Percentiles rank a stretch among this genome's conserved stretches.
phyloP scores from a whole-genome alignment of 2,797 vertebrate species.

The Delichon dasypus region DNA sequence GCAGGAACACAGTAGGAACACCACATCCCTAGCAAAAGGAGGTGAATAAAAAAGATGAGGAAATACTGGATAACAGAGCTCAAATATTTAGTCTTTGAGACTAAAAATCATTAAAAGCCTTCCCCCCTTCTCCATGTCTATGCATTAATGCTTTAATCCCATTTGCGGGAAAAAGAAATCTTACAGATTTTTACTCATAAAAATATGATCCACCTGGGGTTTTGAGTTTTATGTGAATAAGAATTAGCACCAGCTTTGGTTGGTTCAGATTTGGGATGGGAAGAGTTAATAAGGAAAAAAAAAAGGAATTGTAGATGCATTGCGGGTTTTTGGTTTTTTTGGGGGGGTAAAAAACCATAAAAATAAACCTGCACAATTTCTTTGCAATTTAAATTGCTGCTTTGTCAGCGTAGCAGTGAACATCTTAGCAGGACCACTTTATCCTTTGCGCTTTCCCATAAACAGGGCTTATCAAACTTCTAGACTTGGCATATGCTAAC shows the following conservation, averaged over 20 bases:
- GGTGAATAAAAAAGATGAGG: not conserved
- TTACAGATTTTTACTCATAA: not conserved
- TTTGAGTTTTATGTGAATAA: not conserved
- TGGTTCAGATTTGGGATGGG: not conserved
- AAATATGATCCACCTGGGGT: rapidly evolving
- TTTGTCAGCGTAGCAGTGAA: conserved; percentile 44
- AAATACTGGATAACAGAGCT: not conserved
- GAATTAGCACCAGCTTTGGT: not conserved
- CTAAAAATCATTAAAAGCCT: not conserved
- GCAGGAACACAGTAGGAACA: not conserved
- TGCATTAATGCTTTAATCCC: not conserved
- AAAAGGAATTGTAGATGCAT: not conserved
- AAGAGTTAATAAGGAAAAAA: not conserved
- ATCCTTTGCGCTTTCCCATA: conserved; percentile 30
- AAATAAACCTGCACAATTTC: conserved; percentile 31
- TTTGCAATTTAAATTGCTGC: conserved; percentile 44
- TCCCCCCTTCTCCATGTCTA: not conserved
- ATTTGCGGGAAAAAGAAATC: not conserved
- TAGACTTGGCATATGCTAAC: conserved; percentile 51
- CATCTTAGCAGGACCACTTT: conserved; percentile 34
- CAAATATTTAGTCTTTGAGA: not conserved
- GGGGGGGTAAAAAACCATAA: not conserved
- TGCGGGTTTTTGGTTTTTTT: too few species aligned
- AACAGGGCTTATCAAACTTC: conserved; percentile 17
- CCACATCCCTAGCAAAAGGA: not conserved